Conservation (phyloP, 2,888 invertebrate species). For the Spisula solida region DNA sequence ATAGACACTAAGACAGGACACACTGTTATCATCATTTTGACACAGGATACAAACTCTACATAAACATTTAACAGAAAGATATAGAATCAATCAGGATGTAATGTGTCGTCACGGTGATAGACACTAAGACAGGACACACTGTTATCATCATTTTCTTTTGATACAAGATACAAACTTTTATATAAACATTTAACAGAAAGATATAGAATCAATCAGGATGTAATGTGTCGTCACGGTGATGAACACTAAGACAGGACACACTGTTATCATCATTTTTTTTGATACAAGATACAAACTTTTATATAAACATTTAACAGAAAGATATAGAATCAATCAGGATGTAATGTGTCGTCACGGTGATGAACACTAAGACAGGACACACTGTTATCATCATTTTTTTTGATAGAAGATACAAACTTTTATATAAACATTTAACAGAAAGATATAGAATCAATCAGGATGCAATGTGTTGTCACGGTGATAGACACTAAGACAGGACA, state of each 20-base stretch:
- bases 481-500: too few species aligned
- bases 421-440: too few species aligned
- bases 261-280: background rate
- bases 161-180: background rate
- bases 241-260: slow-evolving; percentile 1
- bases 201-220: background rate
- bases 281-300: too few species aligned
- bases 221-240: background rate
- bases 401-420: too few species aligned
- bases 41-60: background rate
- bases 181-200: background rate
- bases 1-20: background rate
- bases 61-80: background rate
- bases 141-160: background rate
- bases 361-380: too few species aligned
- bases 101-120: background rate
- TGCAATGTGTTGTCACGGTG: too few species aligned
- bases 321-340: too few species aligned
- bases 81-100: background rate
- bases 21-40: background rate
- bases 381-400: too few species aligned
- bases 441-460: too few species aligned
- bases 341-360: too few species aligned
- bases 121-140: background rate
- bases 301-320: too few species aligned